phyloP scores from a whole-genome alignment of 2,113 vertebrate species.

The Perca flavescens region DNA sequence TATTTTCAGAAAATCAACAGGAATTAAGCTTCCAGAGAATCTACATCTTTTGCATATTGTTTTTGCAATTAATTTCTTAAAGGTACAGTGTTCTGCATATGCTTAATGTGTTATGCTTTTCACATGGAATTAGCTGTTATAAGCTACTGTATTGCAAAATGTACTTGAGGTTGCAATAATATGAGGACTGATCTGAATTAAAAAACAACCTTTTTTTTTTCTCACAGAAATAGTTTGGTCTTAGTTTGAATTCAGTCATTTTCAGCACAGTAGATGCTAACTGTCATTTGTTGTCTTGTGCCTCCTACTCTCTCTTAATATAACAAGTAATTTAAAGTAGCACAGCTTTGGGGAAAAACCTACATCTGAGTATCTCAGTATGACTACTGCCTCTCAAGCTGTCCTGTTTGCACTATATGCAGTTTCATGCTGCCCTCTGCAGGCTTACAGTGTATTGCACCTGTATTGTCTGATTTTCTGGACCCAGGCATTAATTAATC shows the following conservation, averaged over 20 bases:
- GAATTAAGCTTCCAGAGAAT: slow-evolving; percentile 48
- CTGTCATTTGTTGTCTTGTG: neutral
- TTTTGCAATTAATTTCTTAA: slow-evolving; percentile 72
- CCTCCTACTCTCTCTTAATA: neutral
- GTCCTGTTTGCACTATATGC: neutral
- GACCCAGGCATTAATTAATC: neutral
- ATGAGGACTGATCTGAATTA: slow-evolving; percentile 69
- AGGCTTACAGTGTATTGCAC: neutral
- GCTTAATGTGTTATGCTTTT: slow-evolving; percentile 71
- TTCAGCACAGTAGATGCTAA: neutral
- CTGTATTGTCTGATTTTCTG: neutral
- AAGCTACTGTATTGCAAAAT: slow-evolving; percentile 68
- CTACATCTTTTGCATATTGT: slow-evolving; percentile 54
- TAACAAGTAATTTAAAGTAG: neutral
- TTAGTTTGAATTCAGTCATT: slow-evolving; percentile 33
- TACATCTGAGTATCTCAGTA: no score
- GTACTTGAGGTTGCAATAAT: slow-evolving; percentile 71
- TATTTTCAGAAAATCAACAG: slow-evolving; percentile 60
- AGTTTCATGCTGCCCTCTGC: slow-evolving; percentile 63
- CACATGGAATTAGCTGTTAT: slow-evolving; percentile 74
- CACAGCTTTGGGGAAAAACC: neutral
- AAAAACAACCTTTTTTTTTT: slow-evolving; percentile 57
- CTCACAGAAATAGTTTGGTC: slow-evolving; percentile 35
- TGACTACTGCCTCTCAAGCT: accelerated
- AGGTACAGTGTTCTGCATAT: slow-evolving; percentile 83